These are phyloP conservation scores for Ciconia nigra DNA, from an alignment of 2,797 vertebrate species.

Conservation along the genomic window DNA sequence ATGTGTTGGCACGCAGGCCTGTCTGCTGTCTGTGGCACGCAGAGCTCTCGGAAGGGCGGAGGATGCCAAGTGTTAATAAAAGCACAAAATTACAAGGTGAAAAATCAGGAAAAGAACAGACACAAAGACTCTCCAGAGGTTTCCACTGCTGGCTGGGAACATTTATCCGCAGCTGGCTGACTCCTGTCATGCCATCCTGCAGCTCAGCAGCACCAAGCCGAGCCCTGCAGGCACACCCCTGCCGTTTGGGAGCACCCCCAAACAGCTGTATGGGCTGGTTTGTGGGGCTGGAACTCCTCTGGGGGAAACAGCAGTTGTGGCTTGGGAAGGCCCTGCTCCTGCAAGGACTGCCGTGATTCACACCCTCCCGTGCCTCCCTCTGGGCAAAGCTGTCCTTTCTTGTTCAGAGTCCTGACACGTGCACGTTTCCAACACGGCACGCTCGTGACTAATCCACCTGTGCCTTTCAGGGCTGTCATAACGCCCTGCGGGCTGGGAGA, in stretches of 20 bases:
- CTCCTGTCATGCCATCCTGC: neutral
- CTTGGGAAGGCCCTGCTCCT: neutral
- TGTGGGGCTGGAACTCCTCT: neutral
- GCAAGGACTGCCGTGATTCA: neutral
- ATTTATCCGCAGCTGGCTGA: neutral
- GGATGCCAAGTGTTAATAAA: neutral
- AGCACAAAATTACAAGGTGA: neutral
- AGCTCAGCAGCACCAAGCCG: neutral
- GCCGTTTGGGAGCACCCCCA: neutral
- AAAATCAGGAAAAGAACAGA: neutral
- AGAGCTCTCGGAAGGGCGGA: fast-evolving
- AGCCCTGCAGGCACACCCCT: neutral
- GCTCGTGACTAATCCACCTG: neutral
- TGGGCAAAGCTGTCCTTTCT: neutral
- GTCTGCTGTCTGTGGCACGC: neutral
- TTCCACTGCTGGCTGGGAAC: neutral
- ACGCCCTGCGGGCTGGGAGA: neutral
- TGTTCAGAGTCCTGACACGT: neutral
- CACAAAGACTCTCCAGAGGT: neutral
- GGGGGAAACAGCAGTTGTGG: neutral
- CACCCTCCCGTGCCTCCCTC: neutral
- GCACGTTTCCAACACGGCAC: fast-evolving
- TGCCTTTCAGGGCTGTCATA: neutral
- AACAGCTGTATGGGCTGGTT: fast-evolving
- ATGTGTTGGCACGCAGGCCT: fast-evolving